Evolutionary conservation across 2,113 vertebrate genomes (phyloP).

Genomic region (Anser cygnoides): DNA sequence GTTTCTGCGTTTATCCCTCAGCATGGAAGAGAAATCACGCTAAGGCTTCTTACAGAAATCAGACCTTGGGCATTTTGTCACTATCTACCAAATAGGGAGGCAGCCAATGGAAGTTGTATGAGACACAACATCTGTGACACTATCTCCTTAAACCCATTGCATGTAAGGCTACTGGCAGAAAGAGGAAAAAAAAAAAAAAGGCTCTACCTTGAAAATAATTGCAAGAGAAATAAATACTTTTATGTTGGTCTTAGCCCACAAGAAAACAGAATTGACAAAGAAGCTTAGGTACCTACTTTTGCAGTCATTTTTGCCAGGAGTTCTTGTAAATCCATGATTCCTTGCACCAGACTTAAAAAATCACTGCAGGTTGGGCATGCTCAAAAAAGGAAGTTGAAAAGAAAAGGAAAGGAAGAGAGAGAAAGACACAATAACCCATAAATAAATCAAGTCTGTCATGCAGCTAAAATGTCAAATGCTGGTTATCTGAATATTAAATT

Average conservation of each 20-base stretch:
- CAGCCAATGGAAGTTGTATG: neutral
- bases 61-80: neutral
- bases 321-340: slow-evolving; percentile 99
- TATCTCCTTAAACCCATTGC: neutral
- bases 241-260: neutral
- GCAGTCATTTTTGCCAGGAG: slow-evolving; percentile 97
- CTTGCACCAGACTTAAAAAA: slow-evolving; percentile 96
- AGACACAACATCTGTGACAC: neutral
- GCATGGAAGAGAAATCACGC: neutral
- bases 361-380: slow-evolving; percentile 98
- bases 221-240: slow-evolving; percentile 28
- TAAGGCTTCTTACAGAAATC: neutral
- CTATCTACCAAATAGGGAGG: neutral
- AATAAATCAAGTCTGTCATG: neutral
- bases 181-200: neutral
- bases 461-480: neutral
- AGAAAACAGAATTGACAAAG: neutral
- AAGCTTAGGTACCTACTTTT: slow-evolving; percentile 84
- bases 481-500: neutral
- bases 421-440: slow-evolving; percentile 15
- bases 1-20: neutral
- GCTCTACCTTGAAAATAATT: neutral
- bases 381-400: slow-evolving; percentile 79
- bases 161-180: neutral
- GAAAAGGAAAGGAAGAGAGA: slow-evolving; percentile 1